Conservation (phyloP, 2,888 invertebrate species). For the Meghimatium bilineatum region DNA sequence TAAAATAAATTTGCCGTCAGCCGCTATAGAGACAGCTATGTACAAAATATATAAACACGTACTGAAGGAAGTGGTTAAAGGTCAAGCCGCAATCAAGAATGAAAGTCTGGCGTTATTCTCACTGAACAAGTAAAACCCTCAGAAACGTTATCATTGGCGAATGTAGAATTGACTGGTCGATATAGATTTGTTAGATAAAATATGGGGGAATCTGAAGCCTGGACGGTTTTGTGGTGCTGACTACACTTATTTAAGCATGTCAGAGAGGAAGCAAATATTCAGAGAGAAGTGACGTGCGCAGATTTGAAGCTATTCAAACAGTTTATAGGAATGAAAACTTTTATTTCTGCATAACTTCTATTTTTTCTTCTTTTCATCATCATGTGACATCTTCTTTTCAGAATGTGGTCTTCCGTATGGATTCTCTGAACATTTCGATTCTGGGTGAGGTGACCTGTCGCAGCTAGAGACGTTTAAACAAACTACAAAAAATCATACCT, state of each 20-base stretch:
- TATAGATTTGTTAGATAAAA: not conserved
- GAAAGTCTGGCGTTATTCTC: not conserved
- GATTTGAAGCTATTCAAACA: too few species aligned
- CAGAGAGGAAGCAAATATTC: not conserved
- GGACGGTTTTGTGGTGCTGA: not conserved
- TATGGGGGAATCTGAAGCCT: not conserved
- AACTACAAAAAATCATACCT: too few species aligned
- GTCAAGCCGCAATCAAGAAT: constrained; percentile 20
- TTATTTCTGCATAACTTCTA: too few species aligned
- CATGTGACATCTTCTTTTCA: too few species aligned
- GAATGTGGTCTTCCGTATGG: too few species aligned
- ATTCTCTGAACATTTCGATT: too few species aligned
- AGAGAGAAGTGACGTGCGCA: too few species aligned
- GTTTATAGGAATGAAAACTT: too few species aligned
- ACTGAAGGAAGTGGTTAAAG: not conserved
- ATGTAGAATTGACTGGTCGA: not conserved
- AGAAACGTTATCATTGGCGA: constrained; percentile 1
- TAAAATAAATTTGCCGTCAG: not conserved
- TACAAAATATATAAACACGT: constrained; percentile 13
- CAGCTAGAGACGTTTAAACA: too few species aligned
- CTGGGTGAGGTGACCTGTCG: too few species aligned
- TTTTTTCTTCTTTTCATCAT: too few species aligned
- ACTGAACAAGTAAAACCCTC: not conserved
- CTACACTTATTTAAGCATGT: not conserved
- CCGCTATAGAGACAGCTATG: not conserved